phyloP scores from a whole-genome alignment of 1,140 invertebrate genomes.

The Trichonephila clavata region DNA sequence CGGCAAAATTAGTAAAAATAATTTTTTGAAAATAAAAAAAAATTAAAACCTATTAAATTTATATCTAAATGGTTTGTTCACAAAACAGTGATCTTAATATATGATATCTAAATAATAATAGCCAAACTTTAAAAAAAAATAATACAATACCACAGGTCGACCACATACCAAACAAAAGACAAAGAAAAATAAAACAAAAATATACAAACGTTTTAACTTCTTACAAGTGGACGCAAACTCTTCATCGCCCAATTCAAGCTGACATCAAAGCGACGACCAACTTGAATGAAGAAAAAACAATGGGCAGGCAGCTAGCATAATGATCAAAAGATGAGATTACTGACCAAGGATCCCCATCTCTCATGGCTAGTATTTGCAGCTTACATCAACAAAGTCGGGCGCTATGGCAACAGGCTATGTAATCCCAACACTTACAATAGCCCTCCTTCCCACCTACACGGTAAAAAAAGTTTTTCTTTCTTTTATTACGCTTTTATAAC shows the following conservation, averaged over 20 bases:
- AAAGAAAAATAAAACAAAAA: neutral
- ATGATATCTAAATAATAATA: too few species aligned
- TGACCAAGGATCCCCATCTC: neutral
- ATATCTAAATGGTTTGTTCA: too few species aligned
- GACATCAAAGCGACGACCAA: neutral
- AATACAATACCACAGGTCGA: too few species aligned
- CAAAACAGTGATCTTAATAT: too few species aligned
- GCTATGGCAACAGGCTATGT: constrained; percentile 10
- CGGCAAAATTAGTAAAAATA: too few species aligned
- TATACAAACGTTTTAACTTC: neutral
- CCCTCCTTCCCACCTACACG: constrained; percentile 29
- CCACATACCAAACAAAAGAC: neutral
- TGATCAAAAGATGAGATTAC: neutral
- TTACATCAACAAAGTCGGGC: constrained; percentile 7
- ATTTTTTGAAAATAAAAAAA: too few species aligned
- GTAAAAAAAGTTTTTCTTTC: neutral
- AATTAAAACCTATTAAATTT: too few species aligned
- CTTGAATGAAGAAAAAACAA: neutral
- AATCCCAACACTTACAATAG: constrained; percentile 9
- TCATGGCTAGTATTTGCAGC: neutral
- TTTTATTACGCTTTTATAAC: constrained; percentile 40
- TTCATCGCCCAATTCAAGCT: neutral
- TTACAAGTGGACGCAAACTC: neutral
- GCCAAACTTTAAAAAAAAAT: too few species aligned
- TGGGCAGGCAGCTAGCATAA: neutral